These are phyloP conservation scores for Geotrypetes seraphini DNA, from an alignment of 2,797 vertebrate genomes.

Conservation along the genomic window DNA sequence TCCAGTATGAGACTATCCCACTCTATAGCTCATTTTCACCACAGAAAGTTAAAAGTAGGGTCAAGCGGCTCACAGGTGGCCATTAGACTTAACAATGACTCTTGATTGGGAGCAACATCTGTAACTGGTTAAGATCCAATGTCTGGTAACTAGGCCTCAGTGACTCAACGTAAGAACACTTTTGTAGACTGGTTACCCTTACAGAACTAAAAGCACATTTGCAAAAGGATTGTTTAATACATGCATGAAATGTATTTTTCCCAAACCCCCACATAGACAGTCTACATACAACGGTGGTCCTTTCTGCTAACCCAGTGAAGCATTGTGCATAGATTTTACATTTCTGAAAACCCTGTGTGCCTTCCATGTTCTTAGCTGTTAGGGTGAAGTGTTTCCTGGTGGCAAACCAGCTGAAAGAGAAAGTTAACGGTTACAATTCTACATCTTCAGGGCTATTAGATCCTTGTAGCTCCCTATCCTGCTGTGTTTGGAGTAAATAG, in stretches of 20 bases:
- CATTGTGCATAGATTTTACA: rapidly evolving
- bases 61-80: no score
- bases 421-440: conserved; percentile 28
- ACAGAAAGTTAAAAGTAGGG: no score
- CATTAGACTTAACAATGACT: no score
- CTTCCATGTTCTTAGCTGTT: background rate
- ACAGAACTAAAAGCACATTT: background rate
- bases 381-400: background rate
- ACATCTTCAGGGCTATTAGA: conserved; percentile 39
- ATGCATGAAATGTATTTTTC: background rate
- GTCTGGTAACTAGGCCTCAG: no score
- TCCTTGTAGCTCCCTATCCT: conserved; percentile 50
- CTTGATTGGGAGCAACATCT: no score
- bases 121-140: no score
- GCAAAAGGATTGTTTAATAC: background rate
- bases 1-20: no score
- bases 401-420: conserved; percentile 8
- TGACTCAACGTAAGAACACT: no score
- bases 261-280: no score
- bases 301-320: background rate
- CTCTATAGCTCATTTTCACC: no score
- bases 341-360: rapidly evolving
- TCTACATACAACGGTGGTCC: background rate
- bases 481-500: conserved; percentile 54
- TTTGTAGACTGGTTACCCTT: background rate